Base-by-base conservation (phyloP, 1,140 invertebrate genomes). In the Tyrophagus putrescentiae region DNA sequence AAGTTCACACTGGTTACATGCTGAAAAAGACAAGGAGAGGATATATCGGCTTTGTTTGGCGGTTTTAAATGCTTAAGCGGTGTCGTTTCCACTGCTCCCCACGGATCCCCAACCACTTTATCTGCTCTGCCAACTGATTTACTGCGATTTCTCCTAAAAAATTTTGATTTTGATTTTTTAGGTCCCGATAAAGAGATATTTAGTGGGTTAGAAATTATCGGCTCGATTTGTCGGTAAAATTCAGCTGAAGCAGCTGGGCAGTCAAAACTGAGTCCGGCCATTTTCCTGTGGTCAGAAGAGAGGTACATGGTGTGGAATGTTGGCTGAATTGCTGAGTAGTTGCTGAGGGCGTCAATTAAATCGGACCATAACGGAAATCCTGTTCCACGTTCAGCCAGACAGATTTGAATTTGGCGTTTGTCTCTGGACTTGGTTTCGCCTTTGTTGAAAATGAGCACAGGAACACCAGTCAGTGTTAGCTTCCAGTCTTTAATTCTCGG, bases 321-420 rank as follows among this genome's bases (percentile, higher is more conserved):
- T 16, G 54, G 39, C 21, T 56, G 45, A 2, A 25, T 80, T 80
- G 16, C 76, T 16, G 73, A 70, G 64, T 79, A 81, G 42, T 72
- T 72, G 16, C 72, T 76, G 36, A 79, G 67, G 65, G 79, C 77
- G 64, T 80, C 85, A 63, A 90, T 83, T n/a, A 80, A 80, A 70
- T 90, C 86, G 57, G 77, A 77, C 86, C 86, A 90, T n/a, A 90
- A 71, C 28, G 82, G 80, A 69, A 90, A 88, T 45, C 84, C 85
- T 1, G 85, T 85, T 2, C 85, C 85, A 48, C 84, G 77, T 71
- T 90, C 87, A 0, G 85, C 85, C 18, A 90, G 68, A 1, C 85
- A 75, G 25, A 90, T 79, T 60, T 83, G 81, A 4, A 90, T 81
- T 28, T 79, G 78, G 27, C 84, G 73, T 66, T 84, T 80, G 44